Percentiles rank a stretch among this genome's conserved stretches.
These are phyloP conservation scores for Fissipunctia ypsillon DNA, from an alignment of 2,888 invertebrate species.

Conservation along the genomic window DNA sequence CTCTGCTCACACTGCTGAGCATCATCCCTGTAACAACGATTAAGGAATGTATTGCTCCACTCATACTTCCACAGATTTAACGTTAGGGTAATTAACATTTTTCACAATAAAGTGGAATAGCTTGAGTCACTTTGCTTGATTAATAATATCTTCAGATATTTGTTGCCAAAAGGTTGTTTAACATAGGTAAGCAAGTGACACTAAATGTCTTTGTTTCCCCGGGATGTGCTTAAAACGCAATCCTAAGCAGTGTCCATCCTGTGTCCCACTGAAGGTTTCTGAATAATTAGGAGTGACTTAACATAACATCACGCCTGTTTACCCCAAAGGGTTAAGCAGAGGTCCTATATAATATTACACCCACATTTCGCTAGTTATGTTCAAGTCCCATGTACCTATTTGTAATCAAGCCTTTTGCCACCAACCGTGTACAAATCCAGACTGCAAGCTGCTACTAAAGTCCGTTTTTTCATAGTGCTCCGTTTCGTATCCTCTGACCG, in stretches of 20 bases:
- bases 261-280: neutral
- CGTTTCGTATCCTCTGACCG: no score
- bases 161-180: neutral
- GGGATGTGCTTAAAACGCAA: neutral
- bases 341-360: neutral
- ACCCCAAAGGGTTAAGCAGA: neutral
- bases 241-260: neutral
- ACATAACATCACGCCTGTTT: neutral
- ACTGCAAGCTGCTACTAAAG: neutral
- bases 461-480: no score
- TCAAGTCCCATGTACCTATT: neutral
- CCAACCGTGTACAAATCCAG: neutral
- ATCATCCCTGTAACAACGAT: constrained; percentile 50
- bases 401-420: no score
- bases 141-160: constrained; percentile 16
- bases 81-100: constrained; percentile 28
- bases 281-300: neutral
- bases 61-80: constrained; percentile 3
- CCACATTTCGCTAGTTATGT: neutral
- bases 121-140: constrained; percentile 29
- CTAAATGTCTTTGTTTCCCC: neutral
- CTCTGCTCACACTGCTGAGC: constrained; percentile 17
- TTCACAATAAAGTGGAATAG: constrained; percentile 14
- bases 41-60: neutral
- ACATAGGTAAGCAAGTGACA: neutral